Percentiles rank a stretch among this genome's conserved stretches.
Conservation (phyloP, 2,797 vertebrate species). For the Poecilia picta region DNA sequence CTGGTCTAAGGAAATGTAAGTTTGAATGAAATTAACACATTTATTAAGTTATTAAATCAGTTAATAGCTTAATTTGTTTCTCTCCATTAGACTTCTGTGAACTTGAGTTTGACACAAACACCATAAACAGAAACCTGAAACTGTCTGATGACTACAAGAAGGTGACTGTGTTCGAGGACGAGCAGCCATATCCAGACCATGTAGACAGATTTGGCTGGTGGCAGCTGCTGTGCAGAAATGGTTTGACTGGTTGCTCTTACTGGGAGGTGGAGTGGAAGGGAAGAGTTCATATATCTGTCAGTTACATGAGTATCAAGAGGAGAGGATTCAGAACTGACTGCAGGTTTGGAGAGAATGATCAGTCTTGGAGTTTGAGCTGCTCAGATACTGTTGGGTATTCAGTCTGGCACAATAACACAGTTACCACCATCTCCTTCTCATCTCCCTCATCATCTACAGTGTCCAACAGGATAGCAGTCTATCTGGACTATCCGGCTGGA, state of each 20-base stretch:
- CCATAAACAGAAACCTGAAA: neutral
- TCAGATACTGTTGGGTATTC: neutral
- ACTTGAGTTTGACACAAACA: slow-evolving; percentile 15
- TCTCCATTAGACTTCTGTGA: slow-evolving; percentile 8
- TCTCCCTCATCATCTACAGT: neutral
- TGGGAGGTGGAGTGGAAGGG: slow-evolving; percentile 30
- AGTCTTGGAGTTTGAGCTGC: slow-evolving; percentile 8
- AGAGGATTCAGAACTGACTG: neutral
- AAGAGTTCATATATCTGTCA: neutral
- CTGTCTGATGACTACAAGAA: slow-evolving; percentile 6
- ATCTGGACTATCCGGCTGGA: neutral
- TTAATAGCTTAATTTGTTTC: neutral
- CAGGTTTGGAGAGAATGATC: slow-evolving; percentile 7
- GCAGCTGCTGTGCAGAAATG: slow-evolving; percentile 2
- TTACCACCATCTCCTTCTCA: neutral
- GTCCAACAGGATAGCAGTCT: neutral
- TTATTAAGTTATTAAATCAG: neutral
- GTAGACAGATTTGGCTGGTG: slow-evolving; percentile 9
- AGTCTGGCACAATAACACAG: neutral
- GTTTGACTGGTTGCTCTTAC: slow-evolving; percentile 20
- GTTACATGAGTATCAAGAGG: slow-evolving; percentile 6
- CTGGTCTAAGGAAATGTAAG: neutral
- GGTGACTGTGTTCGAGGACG: neutral
- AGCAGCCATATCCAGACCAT: slow-evolving; percentile 4
- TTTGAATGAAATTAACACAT: neutral